These are phyloP conservation scores for Phoebastria nigripes DNA, from an alignment of 2,797 vertebrate genomes.

Conservation along the genomic window DNA sequence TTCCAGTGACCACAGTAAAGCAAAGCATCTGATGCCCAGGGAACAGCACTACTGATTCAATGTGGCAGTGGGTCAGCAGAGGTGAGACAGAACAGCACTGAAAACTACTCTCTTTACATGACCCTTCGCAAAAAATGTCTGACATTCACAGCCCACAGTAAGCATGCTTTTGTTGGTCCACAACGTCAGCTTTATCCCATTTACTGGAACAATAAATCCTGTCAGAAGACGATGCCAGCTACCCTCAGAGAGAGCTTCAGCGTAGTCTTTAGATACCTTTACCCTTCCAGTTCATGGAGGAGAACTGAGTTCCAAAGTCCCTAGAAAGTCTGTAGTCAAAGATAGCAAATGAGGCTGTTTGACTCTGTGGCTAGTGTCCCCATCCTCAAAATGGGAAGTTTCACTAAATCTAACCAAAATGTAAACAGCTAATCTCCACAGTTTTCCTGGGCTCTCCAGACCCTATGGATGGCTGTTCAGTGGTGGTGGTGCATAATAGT, in stretches of 20 bases:
- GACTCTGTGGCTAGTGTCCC: neutral
- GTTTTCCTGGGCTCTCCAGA: neutral
- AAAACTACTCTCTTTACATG: neutral
- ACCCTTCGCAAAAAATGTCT: neutral
- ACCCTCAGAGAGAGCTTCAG: neutral
- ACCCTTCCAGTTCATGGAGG: neutral
- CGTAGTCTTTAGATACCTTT: neutral
- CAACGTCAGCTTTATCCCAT: neutral
- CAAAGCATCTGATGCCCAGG: neutral
- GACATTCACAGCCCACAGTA: neutral
- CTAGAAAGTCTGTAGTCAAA: neutral
- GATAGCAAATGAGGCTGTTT: neutral
- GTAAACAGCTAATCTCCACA: neutral
- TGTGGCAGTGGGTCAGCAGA: slow-evolving; percentile 35
- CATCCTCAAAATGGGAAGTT: neutral
- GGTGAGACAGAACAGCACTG: neutral
- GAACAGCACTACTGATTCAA: slow-evolving; percentile 12
- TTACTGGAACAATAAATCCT: neutral
- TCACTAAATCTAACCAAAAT: neutral
- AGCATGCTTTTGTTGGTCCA: neutral
- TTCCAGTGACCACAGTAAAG: neutral
- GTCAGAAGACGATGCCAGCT: neutral
- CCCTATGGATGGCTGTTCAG: neutral
- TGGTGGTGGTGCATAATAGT: neutral
- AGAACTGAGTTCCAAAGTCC: neutral